phyloP scores from a whole-genome alignment of 2,797 vertebrate species.

The Novumbra hubbsi region DNA sequence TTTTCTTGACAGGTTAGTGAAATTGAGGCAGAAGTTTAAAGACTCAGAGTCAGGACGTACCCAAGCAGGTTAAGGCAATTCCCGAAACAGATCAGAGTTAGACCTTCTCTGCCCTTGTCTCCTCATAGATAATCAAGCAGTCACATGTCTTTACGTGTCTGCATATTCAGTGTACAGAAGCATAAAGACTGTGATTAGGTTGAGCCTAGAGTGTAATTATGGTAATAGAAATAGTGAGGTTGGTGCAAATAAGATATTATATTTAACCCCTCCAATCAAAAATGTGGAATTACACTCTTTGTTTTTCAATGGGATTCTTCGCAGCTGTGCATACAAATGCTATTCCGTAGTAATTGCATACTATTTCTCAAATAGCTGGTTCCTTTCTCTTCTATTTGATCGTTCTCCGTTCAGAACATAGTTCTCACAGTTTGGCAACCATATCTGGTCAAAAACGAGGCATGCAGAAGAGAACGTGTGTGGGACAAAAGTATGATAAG shows the following conservation, averaged over 20 bases:
- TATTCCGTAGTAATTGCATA: neutral
- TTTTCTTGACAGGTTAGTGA: neutral
- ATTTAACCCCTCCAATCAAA: neutral
- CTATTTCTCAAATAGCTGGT: neutral
- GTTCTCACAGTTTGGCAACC: neutral
- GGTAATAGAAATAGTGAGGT: neutral
- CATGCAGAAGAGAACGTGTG: neutral
- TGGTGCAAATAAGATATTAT: neutral
- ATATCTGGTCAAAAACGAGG: neutral
- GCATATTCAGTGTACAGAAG: neutral
- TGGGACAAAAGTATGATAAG: neutral
- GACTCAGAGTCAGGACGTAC: neutral
- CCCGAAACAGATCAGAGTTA: neutral
- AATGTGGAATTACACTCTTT: neutral
- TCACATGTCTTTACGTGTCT: neutral
- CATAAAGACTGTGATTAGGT: neutral
- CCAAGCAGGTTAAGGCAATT: neutral
- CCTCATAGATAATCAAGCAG: neutral
- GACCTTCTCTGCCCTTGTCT: neutral
- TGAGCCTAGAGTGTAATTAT: neutral
- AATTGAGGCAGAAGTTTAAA: neutral
- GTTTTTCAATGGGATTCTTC: neutral
- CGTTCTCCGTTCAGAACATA: neutral
- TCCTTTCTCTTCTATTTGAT: neutral
- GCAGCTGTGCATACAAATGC: slow-evolving; percentile 4